Base-by-base conservation (phyloP, 2,113 vertebrate genomes). In the Furnarius figulus region DNA sequence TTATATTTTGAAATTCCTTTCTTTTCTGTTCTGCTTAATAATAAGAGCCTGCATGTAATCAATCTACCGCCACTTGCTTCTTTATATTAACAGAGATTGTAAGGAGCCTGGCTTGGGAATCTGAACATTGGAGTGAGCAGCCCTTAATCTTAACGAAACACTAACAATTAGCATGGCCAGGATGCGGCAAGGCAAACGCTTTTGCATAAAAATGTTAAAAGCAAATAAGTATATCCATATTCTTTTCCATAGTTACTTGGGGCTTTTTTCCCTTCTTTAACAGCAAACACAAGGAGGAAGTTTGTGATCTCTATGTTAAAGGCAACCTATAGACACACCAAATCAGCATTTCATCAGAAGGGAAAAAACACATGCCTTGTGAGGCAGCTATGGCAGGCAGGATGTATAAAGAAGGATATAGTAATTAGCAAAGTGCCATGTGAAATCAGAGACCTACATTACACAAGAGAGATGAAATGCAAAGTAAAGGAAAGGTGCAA, bases 1-100 rank as follows among this genome's bases (percentile, higher is more conserved):
- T 98, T 98, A 96, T 97, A 97, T 97, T 98, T 98, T 97, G 97
- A 98, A 98, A 97, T 98, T 97, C 94, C 91, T 97, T 97, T 97
- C 96, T 97, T 98, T 97, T 97, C 93, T 94, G 87, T 97, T 96
- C 95, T 97, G 96, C 94, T 97, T 97, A 97, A 97, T 98, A 98
- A 97, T 96, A 98, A 98, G 97, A 97, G 93, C 86, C 97, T 82
- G 83, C 1, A 2, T 75, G 61, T 94, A 95, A 98, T 98, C 97
- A 94, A 93, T 98, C 92, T 95, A 79, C n/a, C 5, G 25, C 88
- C 92, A 94, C 97, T 98, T 97, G 94, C 82, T 96, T 84, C 95
- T 88, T 81, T 89, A 93, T 52, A 72, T 85, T 72, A 94, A 31
- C 5, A 2, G 80, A 63, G 71, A 46, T 62, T 87, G 56, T 37